Conservation (phyloP, 2,888 invertebrate genomes). For the Boloria selene region DNA sequence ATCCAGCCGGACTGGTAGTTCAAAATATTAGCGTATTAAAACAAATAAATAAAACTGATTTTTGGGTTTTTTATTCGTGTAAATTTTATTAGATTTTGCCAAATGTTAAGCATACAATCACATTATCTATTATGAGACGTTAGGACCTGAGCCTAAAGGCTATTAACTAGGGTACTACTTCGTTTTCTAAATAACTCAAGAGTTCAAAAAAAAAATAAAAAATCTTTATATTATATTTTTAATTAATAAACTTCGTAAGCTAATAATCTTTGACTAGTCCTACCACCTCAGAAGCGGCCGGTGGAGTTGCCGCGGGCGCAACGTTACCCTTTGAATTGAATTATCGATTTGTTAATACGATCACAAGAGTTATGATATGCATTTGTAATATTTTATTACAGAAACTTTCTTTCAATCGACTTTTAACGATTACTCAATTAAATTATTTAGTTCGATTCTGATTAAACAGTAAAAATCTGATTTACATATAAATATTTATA, state of each 20-base stretch:
- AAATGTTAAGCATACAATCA: no score
- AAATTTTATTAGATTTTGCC: no score
- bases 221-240: no score
- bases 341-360: slow-evolving; percentile 75
- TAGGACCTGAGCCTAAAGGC: no score
- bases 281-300: slow-evolving; percentile 52
- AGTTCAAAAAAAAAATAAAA: no score
- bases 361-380: slow-evolving; percentile 60
- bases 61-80: no score
- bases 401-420: slow-evolving; percentile 15
- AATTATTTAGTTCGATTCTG: slow-evolving; percentile 5
- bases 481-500: not conserved
- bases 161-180: no score
- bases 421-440: slow-evolving; percentile 21
- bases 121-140: no score
- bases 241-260: slow-evolving; percentile 7
- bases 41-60: no score
- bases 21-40: no score
- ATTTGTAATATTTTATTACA: slow-evolving; percentile 18
- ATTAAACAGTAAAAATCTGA: not conserved
- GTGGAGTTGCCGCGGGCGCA: slow-evolving; percentile 50
- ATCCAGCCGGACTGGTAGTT: no score
- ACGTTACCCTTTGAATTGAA: slow-evolving; percentile 70
- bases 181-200: no score
- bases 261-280: slow-evolving; percentile 32